Conservation (phyloP, 1,140 invertebrate species). For the Dinoponera quadriceps region DNA sequence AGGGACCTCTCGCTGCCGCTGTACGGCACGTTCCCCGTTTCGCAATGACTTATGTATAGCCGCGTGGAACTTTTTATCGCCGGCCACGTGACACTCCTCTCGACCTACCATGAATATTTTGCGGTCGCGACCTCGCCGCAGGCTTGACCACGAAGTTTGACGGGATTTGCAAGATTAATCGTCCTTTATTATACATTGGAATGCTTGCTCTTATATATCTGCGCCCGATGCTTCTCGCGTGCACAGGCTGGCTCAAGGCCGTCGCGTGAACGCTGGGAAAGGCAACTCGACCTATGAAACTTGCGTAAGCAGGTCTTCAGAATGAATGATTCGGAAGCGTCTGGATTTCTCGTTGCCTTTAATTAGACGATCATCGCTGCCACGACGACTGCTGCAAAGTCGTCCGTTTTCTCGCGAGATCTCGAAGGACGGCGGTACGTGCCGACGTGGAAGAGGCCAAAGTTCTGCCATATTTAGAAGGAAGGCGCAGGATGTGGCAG, state of each 20-base stretch:
- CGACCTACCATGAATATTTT: conserved; percentile 54
- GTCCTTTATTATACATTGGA: not conserved
- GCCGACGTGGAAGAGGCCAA: not conserved
- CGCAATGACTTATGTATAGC: conserved; percentile 58
- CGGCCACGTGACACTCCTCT: conserved; percentile 42
- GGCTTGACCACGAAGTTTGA: conserved; percentile 6
- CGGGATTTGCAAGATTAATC: conserved; percentile 23
- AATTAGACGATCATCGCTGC: no score
- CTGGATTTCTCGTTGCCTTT: no score
- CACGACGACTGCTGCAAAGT: no score
- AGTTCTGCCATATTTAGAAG: conserved; percentile 3
- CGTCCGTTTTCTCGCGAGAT: not conserved
- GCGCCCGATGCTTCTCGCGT: no score
- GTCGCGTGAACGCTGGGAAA: no score
- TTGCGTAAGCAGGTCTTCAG: no score
- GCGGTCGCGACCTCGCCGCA: not conserved
- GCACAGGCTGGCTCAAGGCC: no score
- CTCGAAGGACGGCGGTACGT: not conserved
- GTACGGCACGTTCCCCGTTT: conserved; percentile 21
- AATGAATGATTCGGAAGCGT: no score
- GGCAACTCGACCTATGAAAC: no score
- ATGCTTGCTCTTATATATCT: not conserved
- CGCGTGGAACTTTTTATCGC: conserved; percentile 45
- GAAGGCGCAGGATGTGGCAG: not conserved
- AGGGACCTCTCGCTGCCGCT: not conserved